Conservation (phyloP, 2,113 vertebrate species). For the Mystacornis crossleyi region DNA sequence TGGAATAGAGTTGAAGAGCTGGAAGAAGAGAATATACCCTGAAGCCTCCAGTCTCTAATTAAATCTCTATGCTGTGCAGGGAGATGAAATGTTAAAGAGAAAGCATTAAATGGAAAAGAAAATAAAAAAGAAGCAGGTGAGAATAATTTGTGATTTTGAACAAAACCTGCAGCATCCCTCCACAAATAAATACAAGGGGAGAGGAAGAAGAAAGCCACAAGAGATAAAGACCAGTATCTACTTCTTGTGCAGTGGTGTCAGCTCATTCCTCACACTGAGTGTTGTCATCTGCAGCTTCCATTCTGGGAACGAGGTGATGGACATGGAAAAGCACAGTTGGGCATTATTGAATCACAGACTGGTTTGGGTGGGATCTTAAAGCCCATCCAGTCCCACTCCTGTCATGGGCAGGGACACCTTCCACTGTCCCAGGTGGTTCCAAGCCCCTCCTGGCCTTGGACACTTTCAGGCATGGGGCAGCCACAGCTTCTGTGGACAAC, state of each 20-base stretch:
- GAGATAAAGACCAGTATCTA: background rate
- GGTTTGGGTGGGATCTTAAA: background rate
- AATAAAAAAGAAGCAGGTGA: background rate
- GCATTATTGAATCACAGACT: background rate
- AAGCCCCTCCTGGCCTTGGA: background rate
- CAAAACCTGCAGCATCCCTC: background rate
- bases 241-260: background rate
- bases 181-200: background rate
- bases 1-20: background rate
- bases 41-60: background rate
- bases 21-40: background rate
- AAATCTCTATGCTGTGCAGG: background rate
- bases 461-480: too few species aligned
- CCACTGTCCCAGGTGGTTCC: background rate
- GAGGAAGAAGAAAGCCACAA: background rate
- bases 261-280: background rate
- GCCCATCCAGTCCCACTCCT: background rate
- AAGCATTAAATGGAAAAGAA: background rate
- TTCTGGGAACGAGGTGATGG: slow-evolving; percentile 34
- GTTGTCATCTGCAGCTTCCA: slow-evolving; percentile 57
- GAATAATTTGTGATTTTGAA: background rate
- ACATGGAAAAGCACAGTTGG: slow-evolving; percentile 22
- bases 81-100: background rate
- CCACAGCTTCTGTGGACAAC: background rate
- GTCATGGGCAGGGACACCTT: background rate